Evolutionary conservation across 2,797 vertebrate genomes (phyloP).

Genomic region (Lerista edwardsae): DNA sequence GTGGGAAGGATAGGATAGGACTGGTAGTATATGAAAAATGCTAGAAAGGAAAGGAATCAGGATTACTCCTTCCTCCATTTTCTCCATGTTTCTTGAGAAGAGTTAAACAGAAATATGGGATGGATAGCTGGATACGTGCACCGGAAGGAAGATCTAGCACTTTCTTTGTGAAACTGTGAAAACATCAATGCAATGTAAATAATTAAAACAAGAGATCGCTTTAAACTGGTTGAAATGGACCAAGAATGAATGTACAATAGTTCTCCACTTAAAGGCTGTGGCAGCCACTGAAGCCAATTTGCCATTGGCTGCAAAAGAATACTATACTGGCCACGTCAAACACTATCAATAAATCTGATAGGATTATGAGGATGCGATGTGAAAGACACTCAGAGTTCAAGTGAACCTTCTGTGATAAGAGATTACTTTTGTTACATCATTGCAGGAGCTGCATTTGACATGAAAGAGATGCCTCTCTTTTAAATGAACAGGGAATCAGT

Average conservation of each 20-base stretch:
- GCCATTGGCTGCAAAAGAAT: slow-evolving; percentile 23
- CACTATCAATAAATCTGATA: slow-evolving; percentile 41
- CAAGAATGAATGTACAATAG: not conserved
- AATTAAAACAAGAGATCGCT: not conserved
- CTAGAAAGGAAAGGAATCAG: not conserved
- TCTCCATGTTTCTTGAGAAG: not conserved
- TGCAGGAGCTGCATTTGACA: slow-evolving; percentile 43
- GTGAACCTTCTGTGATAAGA: slow-evolving; percentile 36
- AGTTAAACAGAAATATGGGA: not conserved
- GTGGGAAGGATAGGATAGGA: too few species aligned
- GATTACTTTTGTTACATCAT: slow-evolving; percentile 43
- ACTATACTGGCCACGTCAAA: slow-evolving; percentile 2
- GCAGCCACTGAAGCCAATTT: slow-evolving; percentile 2
- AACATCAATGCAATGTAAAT: not conserved
- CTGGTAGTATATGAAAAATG: not conserved
- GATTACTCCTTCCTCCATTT: too few species aligned
- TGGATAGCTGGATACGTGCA: not conserved
- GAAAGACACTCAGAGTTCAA: slow-evolving; percentile 38
- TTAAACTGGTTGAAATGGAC: not conserved
- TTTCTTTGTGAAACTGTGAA: not conserved
- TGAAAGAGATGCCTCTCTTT: slow-evolving; percentile 44
- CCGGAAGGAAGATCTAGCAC: not conserved
- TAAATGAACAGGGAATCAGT: slow-evolving; percentile 57
- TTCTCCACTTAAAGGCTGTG: not conserved
- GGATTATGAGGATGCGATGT: slow-evolving; percentile 32